These are phyloP conservation scores for Sylvicapra grimmia DNA, from an alignment of 2,113 vertebrate genomes.

Conservation along the genomic window DNA sequence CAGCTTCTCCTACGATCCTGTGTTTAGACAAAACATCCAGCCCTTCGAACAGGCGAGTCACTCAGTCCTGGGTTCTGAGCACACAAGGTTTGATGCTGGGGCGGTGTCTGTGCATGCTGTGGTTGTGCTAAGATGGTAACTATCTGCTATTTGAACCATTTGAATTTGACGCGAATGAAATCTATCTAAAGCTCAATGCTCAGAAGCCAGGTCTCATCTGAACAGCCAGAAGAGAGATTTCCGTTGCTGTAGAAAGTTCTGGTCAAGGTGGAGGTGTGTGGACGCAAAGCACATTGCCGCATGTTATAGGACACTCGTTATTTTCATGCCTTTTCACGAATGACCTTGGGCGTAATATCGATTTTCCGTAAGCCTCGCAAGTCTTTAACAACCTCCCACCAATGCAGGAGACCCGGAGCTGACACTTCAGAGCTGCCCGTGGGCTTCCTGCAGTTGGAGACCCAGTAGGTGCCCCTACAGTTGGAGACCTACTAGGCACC, in stretches of 20 bases:
- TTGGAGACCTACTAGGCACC: not conserved
- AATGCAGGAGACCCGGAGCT: fast-evolving
- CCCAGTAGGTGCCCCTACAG: not conserved
- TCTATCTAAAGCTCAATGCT: not conserved
- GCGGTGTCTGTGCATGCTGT: fast-evolving
- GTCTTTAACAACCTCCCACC: not conserved
- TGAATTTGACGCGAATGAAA: not conserved
- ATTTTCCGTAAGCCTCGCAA: fast-evolving
- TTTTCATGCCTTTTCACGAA: not conserved
- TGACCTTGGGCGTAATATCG: not conserved
- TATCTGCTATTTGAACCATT: too few relatives aligned
- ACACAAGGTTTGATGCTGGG: fast-evolving
- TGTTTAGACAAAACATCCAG: not conserved
- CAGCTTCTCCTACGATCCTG: not conserved
- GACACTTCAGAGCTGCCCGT: fast-evolving
- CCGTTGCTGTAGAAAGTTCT: not conserved
- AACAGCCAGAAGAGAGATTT: not conserved
- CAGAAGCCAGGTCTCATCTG: not conserved
- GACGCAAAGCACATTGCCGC: too few relatives aligned
- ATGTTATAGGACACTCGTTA: fast-evolving
- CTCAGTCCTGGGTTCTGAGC: not conserved
- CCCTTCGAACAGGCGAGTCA: fast-evolving
- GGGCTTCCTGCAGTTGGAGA: not conserved
- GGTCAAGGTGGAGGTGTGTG: not conserved
- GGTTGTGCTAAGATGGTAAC: fast-evolving